Evolutionary conservation across 2,113 vertebrate genomes (phyloP), one percentile per base, ranked within the genome.

Genomic region (Passer domesticus): DNA sequence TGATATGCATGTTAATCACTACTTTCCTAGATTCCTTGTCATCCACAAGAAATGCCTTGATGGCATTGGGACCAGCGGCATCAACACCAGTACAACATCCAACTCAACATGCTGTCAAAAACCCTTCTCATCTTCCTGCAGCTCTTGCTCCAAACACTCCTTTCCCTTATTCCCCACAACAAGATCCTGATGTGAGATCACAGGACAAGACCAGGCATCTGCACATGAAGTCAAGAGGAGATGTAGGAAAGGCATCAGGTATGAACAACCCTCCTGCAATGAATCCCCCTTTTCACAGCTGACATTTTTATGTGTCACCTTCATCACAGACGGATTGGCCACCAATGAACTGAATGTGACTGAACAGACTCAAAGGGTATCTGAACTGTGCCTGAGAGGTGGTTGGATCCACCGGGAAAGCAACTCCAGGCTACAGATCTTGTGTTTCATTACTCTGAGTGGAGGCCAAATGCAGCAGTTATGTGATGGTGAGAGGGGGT

Each of bases 11-110:
- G 77, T 97, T 97, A 96, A 95, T 97, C 94, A 81, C 93, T 96
- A 89, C 96, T 97, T 96, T 97, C 94, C 96, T 97, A 96, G 97
- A 96, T 97, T 97, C 94, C 94, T 92, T 97, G 96, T 96, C 94
- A 96, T 94, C 87, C 92, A 96, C 94, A 95, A 96, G 96, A 96
- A 90, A 96, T 96, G 92, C 76, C 96, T 96, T 95, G 96, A 96
- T 96, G 92, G 96, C 96, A 96, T 94, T 96, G 95, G 95, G 91
- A 96, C 84, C 93, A 96, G 92, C 82, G 72, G 89, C 94, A 96
- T 94, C 95, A 97, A 73, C 94, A 96, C 76, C 92, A 94, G 84
- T 95, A 91, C 84, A 95, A 88, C 91, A 95, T 89, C 83, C 95
- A 97, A 56, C 93, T 96, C 92, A 96, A 94, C 94, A 96, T 28